phyloP scores from a whole-genome alignment of 1,140 invertebrate species.

The Apis mellifera region DNA sequence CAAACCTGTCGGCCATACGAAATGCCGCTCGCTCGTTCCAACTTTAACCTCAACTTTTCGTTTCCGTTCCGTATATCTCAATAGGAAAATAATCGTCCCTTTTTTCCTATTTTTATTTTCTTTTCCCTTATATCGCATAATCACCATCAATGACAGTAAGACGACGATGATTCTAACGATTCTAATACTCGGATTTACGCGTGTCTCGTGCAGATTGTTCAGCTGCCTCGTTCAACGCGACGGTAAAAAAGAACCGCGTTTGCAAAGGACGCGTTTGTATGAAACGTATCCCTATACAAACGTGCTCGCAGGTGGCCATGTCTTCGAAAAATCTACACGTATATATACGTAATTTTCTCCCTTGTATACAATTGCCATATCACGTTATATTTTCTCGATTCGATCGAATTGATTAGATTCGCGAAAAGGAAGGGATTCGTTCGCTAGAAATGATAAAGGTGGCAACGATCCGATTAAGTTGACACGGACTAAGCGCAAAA shows the following conservation, averaged over 20 bases:
- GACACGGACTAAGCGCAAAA: no score
- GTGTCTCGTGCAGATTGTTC: constrained; percentile 58
- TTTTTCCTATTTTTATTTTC: constrained; percentile 52
- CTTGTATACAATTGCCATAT: no score
- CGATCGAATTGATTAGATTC: no score
- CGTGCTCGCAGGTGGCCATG: constrained; percentile 30
- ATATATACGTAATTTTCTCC: background rate
- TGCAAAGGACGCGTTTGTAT: constrained; percentile 45
- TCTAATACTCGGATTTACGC: constrained; percentile 14
- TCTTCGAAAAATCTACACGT: background rate
- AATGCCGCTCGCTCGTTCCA: constrained; percentile 25
- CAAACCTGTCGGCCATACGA: constrained; percentile 30
- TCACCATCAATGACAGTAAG: background rate
- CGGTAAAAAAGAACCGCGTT: constrained; percentile 32
- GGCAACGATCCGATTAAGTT: no score
- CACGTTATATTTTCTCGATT: no score
- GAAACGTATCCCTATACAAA: constrained; percentile 24
- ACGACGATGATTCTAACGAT: constrained; percentile 42
- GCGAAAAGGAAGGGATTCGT: background rate
- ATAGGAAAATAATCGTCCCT: constrained; percentile 71
- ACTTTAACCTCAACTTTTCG: constrained; percentile 37
- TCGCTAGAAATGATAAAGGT: background rate
- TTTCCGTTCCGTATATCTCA: constrained; percentile 69
- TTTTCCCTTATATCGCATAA: constrained; percentile 71
- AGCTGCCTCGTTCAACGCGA: constrained; percentile 57